A percentile compares a stretch with the other conserved stretches of the same genome.
Evolutionary conservation across 1,140 invertebrate species (phyloP).

Genomic region (Homalodisca vitripennis): DNA sequence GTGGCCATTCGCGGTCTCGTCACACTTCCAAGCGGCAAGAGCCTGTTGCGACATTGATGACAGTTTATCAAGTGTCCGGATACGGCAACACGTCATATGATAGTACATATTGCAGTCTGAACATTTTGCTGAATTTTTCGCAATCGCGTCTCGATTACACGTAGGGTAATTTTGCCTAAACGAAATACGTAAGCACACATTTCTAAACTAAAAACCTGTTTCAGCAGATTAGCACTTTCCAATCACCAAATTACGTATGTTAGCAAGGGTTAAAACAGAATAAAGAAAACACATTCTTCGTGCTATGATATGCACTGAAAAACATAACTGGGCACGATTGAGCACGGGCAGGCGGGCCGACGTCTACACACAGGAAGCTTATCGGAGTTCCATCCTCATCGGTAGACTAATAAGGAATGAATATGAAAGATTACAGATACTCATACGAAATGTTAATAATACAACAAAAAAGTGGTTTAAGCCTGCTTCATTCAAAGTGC

Average conservation of each 20-base stretch:
- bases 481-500: no score
- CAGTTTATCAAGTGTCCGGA: not conserved
- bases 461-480: no score
- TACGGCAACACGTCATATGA: not conserved
- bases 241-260: not conserved
- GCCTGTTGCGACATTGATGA: not conserved
- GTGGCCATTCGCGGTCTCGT: not conserved
- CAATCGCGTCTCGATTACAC: not conserved
- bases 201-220: no score
- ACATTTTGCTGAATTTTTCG: not conserved
- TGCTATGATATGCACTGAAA: not conserved
- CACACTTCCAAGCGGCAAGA: not conserved
- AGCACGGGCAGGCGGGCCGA: not conserved
- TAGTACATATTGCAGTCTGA: not conserved
- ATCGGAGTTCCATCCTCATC: not conserved
- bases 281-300: not conserved
- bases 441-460: no score
- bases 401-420: not conserved
- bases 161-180: not conserved
- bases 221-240: not conserved
- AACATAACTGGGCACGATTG: not conserved
- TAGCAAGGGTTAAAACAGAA: not conserved
- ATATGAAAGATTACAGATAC: no score
- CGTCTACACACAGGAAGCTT: not conserved
- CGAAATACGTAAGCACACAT: no score